These are phyloP conservation scores for Macroramphosus scolopax DNA, from an alignment of 2,797 vertebrate genomes.

Conservation along the genomic window DNA sequence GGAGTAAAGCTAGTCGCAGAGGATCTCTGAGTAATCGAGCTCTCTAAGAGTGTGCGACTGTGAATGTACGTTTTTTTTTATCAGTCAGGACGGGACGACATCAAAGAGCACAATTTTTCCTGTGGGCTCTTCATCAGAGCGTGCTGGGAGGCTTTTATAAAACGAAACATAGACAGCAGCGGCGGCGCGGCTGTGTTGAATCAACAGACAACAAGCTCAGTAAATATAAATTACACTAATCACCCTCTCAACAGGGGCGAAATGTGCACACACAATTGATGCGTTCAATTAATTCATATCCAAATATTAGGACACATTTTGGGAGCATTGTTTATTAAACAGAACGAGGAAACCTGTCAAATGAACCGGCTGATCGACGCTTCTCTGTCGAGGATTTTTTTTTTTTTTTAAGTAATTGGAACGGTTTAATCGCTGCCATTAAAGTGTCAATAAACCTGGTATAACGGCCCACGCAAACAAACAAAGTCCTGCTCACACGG, in stretches of 20 bases:
- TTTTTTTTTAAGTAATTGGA: conserved; percentile 10
- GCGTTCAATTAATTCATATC: no score
- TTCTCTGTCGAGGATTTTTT: no score
- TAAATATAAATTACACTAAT: conserved; percentile 62
- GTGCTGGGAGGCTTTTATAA: conserved; percentile 32
- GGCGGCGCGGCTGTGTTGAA: neutral
- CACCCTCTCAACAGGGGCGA: conserved; percentile 36
- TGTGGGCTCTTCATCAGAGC: conserved; percentile 28
- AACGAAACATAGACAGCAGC: conserved; percentile 24
- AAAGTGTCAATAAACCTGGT: conserved; percentile 35
- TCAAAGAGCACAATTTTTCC: conserved; percentile 52
- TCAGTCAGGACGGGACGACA: conserved; percentile 44
- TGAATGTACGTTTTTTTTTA: conserved; percentile 45
- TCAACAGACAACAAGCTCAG: conserved; percentile 42
- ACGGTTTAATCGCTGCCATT: conserved; percentile 37
- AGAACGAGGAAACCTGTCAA: no score
- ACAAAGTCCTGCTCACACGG: conserved; percentile 14
- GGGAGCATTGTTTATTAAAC: no score
- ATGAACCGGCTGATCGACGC: no score
- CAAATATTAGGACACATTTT: no score
- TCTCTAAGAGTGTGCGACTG: conserved; percentile 26
- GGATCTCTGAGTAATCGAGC: conserved; percentile 36
- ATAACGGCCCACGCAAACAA: conserved; percentile 11
- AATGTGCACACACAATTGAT: conserved; percentile 7
- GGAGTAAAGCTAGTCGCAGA: conserved; percentile 18